A percentile compares a stretch with the other conserved stretches of the same genome.
Conservation (phyloP, 2,888 invertebrate species). For the Phortica okadai region DNA sequence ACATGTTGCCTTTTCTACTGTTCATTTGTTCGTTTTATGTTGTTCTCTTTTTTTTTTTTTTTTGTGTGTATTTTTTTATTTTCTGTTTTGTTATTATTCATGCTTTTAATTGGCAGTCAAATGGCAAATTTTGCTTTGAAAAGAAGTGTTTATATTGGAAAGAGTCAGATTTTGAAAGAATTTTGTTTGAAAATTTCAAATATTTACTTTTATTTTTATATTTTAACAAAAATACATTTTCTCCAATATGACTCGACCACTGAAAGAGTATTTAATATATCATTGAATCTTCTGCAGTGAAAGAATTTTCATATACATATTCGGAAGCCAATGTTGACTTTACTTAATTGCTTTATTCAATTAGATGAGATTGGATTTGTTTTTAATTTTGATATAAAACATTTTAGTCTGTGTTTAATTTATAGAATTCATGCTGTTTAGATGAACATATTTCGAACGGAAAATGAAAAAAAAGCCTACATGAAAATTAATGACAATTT, state of each 20-base stretch:
- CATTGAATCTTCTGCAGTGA: no score
- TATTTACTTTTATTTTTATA: background rate
- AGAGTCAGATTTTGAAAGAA: slow-evolving; percentile 3
- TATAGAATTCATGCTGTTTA: slow-evolving; percentile 11
- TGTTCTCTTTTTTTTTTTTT: background rate
- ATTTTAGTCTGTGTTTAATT: no score
- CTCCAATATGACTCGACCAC: no score
- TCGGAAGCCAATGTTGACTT: no score
- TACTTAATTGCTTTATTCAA: background rate
- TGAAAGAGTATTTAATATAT: no score
- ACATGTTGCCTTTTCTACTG: no score
- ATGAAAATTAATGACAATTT: slow-evolving; percentile 27
- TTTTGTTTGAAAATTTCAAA: background rate
- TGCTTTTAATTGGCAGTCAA: slow-evolving; percentile 23
- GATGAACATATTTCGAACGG: slow-evolving; percentile 8
- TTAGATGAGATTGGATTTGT: background rate
- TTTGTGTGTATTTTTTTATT: background rate
- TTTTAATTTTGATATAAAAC: background rate
- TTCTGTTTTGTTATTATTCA: background rate
- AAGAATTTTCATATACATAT: no score
- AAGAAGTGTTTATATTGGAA: background rate
- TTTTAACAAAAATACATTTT: background rate
- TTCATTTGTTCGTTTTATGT: no score
- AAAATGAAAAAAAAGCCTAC: background rate
- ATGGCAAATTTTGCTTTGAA: background rate